Conservation (phyloP, 1,140 invertebrate species). For the Luehdorfia chinensis region DNA sequence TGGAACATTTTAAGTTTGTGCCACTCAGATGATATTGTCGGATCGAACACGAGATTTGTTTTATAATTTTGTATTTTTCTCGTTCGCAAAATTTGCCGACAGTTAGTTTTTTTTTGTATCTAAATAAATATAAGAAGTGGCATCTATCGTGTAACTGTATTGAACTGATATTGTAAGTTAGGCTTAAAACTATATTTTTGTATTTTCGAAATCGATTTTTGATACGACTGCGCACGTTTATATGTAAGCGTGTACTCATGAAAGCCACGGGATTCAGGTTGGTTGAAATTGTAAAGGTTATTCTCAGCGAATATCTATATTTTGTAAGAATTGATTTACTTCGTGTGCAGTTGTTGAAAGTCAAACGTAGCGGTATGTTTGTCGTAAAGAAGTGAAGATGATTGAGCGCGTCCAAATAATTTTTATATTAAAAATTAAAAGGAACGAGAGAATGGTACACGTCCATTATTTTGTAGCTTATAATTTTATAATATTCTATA, state of each 20-base stretch:
- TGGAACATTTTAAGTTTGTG: constrained; percentile 42
- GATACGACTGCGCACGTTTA: constrained; percentile 2
- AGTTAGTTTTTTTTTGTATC: constrained; percentile 27
- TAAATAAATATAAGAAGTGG: constrained; percentile 29
- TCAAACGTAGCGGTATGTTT: neutral
- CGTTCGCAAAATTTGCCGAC: constrained; percentile 30
- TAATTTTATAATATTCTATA: constrained; percentile 57
- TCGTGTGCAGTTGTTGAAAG: constrained; percentile 27
- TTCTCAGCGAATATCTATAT: too few species aligned
- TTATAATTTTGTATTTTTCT: constrained; percentile 21
- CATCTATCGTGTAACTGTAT: constrained; percentile 47
- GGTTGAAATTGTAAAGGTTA: too few species aligned
- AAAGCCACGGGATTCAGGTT: too few species aligned
- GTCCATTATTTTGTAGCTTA: constrained; percentile 62
- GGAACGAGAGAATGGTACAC: constrained; percentile 61
- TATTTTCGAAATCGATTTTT: constrained; percentile 25
- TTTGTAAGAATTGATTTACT: too few species aligned
- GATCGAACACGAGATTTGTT: constrained; percentile 41
- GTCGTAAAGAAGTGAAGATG: constrained; percentile 15
- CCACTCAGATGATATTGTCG: constrained; percentile 41
- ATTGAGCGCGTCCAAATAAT: constrained; percentile 59
- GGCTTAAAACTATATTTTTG: constrained; percentile 43
- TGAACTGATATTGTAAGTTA: constrained; percentile 66
- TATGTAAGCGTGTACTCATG: too few species aligned
- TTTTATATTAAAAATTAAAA: constrained; percentile 75